A percentile compares a stretch with the other conserved stretches of the same genome.
phyloP scores from a whole-genome alignment of 2,113 vertebrate species.

The Camelus dromedarius region DNA sequence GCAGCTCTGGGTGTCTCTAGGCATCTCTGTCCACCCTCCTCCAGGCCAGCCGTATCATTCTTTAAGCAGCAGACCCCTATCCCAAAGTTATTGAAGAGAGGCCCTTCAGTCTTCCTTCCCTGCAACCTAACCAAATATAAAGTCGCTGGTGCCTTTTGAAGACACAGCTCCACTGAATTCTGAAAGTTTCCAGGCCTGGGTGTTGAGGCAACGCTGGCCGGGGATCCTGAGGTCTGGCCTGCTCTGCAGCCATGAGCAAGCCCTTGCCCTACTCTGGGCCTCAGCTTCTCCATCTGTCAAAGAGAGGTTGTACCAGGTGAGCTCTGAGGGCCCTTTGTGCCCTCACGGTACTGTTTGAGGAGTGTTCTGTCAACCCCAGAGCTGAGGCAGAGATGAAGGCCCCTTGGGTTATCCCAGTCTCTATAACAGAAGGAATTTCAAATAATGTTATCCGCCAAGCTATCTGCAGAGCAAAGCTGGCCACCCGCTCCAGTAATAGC shows the following conservation, averaged over 20 bases:
- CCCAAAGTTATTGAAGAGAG: neutral
- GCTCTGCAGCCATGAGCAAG: neutral
- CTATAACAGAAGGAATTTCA: neutral
- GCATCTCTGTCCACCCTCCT: neutral
- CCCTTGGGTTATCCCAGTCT: neutral
- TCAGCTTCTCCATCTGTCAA: neutral
- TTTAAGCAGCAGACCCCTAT: neutral
- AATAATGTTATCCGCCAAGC: neutral
- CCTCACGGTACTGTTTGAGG: neutral
- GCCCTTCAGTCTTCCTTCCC: neutral
- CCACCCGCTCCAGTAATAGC: neutral
- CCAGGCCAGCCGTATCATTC: neutral
- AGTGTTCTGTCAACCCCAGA: neutral
- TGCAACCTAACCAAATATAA: neutral
- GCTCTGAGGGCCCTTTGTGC: neutral
- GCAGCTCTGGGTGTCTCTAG: neutral
- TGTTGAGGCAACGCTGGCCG: neutral
- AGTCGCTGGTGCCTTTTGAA: neutral
- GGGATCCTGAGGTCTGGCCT: neutral
- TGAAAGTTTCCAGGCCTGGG: neutral
- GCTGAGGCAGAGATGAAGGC: neutral
- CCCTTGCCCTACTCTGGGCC: neutral
- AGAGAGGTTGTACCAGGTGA: neutral
- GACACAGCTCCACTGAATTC: neutral
- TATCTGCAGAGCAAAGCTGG: neutral